Base-by-base conservation (phyloP, 30 jellyfish, hydroid and myxozoan genomes). In the Turritopsis rubra region DNA sequence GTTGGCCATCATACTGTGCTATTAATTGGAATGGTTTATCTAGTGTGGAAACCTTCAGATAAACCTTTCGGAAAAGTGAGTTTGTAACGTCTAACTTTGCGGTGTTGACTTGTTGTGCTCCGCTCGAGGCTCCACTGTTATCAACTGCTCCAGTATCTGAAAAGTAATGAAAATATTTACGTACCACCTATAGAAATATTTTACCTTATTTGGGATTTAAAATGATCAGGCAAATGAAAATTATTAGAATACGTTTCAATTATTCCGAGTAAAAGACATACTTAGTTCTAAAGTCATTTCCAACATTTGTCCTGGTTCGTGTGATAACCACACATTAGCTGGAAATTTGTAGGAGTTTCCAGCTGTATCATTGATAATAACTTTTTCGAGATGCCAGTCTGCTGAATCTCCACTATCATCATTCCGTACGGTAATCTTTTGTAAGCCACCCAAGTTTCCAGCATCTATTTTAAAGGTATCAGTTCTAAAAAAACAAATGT, bases 321-420 rank as follows among this genome's bases (percentile, higher is more conserved):
- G 89, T 53, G 99, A 89, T 20, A 93, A 80, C 99, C 99, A 93
- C 17, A 83, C 89, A 82, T 93, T 86, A 24, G 96, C 96, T 23
- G 99, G 99, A 83, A 93, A 93, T 30, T 83, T 82, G 89, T 27
- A 85, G 21, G 65, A 87, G 29, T 82, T 83, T 28, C 97, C 97
- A 53, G 66, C 52, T 22, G 95, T 89, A 76, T 93, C 99, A 65
- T 83, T 71, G 22, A 93, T 89, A 20, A 86, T 28, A 18, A 93
- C 96, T 88, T 89, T 93, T 72, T 93, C 96, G 18, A 93, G 71
- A 81, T 73, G 90, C 99, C 99, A 93, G 52, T 93, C 96, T 22
- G 99, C 93, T 30, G 97, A 90, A 21, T 89, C 94, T 66, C 97
- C 97, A 19, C 88, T 86, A 79, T 93, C 96, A 74, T 93, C 99